phyloP scores from a whole-genome alignment of 2,797 vertebrate genomes.

The Anguilla megastoma region DNA sequence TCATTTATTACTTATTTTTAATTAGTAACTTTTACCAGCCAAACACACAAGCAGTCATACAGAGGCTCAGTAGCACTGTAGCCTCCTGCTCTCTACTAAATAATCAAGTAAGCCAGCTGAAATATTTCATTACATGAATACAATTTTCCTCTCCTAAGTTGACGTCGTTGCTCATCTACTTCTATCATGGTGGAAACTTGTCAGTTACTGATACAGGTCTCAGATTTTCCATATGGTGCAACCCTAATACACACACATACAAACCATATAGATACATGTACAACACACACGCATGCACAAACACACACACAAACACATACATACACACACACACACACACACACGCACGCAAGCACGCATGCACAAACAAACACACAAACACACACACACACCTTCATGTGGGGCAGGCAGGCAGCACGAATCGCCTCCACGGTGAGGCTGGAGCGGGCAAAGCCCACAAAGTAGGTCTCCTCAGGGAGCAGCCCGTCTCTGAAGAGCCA shows the following conservation, averaged over 20 bases:
- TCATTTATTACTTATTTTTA: too few relatives aligned
- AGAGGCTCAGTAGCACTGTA: too few relatives aligned
- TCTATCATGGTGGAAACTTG: too few relatives aligned
- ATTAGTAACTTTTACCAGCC: too few relatives aligned
- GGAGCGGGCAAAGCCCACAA: conserved; percentile 70
- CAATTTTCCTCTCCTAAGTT: too few relatives aligned
- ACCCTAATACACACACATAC: background rate
- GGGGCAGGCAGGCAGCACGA: conserved; percentile 50
- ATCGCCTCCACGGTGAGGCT: conserved; percentile 79
- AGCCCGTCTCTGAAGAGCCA: conserved; percentile 91
- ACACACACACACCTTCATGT: conserved; percentile 5
- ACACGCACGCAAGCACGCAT: background rate
- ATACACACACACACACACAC: background rate
- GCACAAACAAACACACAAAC: background rate
- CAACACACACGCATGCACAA: background rate
- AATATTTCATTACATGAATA: too few relatives aligned
- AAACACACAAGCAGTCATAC: too few relatives aligned
- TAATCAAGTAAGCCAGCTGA: too few relatives aligned
- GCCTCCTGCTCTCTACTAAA: too few relatives aligned
- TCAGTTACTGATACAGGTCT: too few relatives aligned
- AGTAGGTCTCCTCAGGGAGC: conserved; percentile 81
- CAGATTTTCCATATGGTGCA: too few relatives aligned
- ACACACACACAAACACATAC: conserved; percentile 14
- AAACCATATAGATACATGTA: background rate
- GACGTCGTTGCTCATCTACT: too few relatives aligned